phyloP scores from a whole-genome alignment of 2,797 vertebrate species.

The Lepus oiostolus region DNA sequence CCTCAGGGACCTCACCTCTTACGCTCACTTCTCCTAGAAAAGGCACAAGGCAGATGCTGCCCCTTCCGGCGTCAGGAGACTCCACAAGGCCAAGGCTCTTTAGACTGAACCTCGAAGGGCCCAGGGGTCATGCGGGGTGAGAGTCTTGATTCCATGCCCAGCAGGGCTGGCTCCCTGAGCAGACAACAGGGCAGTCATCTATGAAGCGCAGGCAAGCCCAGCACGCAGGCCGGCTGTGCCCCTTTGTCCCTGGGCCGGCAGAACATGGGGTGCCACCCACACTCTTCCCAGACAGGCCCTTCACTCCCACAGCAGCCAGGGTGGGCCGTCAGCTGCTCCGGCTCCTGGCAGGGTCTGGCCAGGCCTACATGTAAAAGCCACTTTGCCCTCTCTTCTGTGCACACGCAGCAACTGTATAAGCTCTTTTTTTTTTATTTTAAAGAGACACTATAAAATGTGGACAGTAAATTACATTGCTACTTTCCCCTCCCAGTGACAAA shows the following conservation, averaged over 20 bases:
- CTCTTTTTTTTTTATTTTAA: constrained; percentile 62
- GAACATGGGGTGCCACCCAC: not conserved
- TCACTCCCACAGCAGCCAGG: not conserved
- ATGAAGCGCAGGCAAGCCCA: not conserved
- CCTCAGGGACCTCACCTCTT: not conserved
- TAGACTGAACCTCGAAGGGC: not conserved
- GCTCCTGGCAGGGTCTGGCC: not conserved
- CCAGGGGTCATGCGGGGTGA: constrained; percentile 44
- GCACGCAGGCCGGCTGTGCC: not conserved
- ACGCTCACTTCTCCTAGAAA: constrained; percentile 20
- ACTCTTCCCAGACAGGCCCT: not conserved
- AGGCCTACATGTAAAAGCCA: constrained; percentile 68
- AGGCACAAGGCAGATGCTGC: not conserved
- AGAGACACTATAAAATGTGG: constrained; percentile 82
- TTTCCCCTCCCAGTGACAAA: constrained; percentile 71
- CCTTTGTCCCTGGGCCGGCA: not conserved
- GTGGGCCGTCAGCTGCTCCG: not conserved
- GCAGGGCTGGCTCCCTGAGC: constrained; percentile 47
- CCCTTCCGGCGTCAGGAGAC: not conserved
- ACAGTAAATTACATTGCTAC: constrained; percentile 77
- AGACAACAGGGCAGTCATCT: not conserved
- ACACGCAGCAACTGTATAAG: constrained; percentile 74
- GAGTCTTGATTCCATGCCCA: constrained; percentile 48
- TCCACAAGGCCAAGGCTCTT: not conserved
- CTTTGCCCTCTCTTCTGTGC: constrained; percentile 31